phyloP scores from a whole-genome alignment of 2,888 invertebrate species.

The Strigamia transsilvanica region DNA sequence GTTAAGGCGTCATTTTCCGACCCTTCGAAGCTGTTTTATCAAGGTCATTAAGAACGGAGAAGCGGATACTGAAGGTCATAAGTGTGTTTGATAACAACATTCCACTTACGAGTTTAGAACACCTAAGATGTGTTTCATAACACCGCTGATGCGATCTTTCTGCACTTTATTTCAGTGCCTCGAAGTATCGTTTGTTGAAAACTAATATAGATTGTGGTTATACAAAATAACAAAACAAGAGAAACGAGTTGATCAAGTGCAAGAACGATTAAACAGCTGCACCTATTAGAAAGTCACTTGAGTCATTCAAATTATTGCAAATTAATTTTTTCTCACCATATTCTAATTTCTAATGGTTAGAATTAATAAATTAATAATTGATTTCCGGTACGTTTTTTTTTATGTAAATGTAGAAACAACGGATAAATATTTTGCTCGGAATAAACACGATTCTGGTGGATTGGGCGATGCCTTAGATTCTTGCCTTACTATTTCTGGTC shows the following conservation, averaged over 20 bases:
- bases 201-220: too few relatives aligned
- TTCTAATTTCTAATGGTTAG: too few relatives aligned
- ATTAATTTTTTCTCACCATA: too few relatives aligned
- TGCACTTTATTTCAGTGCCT: not conserved
- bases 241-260: constrained; percentile 9
- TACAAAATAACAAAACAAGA: not conserved
- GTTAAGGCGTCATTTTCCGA: not conserved
- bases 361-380: too few relatives aligned
- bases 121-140: constrained; percentile 10
- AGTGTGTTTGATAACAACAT: constrained; percentile 28
- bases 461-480: constrained; percentile 9
- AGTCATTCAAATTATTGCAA: too few relatives aligned
- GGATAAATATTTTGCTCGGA: constrained; percentile 46
- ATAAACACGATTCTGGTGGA: constrained; percentile 7
- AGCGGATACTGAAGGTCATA: constrained; percentile 29
- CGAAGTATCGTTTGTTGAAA: not conserved
- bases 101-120: not conserved
- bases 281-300: too few relatives aligned
- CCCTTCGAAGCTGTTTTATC: not conserved
- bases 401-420: constrained; percentile 12
- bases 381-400: not conserved
- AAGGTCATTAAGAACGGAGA: constrained; percentile 19
- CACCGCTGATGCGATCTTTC: not conserved
- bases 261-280: not conserved
- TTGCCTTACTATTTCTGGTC: constrained; percentile 49